Conservation (phyloP, 2,113 vertebrate species). For the Spilogale gracilis region DNA sequence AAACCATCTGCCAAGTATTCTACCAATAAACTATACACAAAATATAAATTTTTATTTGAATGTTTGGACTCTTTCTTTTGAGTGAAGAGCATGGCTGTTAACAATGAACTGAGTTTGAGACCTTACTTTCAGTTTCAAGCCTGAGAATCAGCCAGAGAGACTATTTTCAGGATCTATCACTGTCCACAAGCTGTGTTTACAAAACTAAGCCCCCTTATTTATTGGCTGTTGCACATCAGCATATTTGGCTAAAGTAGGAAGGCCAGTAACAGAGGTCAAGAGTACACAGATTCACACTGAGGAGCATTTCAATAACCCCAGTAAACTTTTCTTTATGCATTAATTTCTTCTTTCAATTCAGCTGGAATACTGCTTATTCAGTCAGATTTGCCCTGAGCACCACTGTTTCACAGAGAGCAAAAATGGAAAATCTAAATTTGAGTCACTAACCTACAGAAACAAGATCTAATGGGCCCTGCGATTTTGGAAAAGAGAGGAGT, state of each 20-base stretch:
- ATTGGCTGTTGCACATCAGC: neutral
- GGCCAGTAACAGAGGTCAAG: neutral
- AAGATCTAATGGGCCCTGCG: neutral
- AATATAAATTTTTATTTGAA: neutral
- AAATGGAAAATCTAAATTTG: conserved; percentile 9
- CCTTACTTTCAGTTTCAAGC: conserved; percentile 25
- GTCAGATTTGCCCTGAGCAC: conserved; percentile 9
- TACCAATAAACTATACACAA: neutral
- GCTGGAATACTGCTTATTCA: conserved; percentile 8
- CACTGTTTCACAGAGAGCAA: neutral
- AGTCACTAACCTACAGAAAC: conserved; percentile 32
- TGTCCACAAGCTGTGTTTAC: neutral
- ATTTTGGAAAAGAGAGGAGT: neutral
- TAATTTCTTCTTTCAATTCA: conserved; percentile 3
- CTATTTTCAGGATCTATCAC: neutral
- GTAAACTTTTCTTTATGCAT: conserved; percentile 2
- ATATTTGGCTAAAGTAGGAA: neutral
- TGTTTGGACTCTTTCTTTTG: neutral
- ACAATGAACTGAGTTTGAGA: neutral
- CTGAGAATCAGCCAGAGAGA: neutral
- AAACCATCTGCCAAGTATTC: neutral
- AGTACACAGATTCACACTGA: neutral
- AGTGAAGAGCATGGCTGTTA: neutral
- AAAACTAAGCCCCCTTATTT: conserved; percentile 15
- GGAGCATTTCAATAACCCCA: neutral